Evolutionary conservation across 2,113 vertebrate species (phyloP), one percentile per base, ranked within the genome.

Genomic region (Spilogale gracilis): DNA sequence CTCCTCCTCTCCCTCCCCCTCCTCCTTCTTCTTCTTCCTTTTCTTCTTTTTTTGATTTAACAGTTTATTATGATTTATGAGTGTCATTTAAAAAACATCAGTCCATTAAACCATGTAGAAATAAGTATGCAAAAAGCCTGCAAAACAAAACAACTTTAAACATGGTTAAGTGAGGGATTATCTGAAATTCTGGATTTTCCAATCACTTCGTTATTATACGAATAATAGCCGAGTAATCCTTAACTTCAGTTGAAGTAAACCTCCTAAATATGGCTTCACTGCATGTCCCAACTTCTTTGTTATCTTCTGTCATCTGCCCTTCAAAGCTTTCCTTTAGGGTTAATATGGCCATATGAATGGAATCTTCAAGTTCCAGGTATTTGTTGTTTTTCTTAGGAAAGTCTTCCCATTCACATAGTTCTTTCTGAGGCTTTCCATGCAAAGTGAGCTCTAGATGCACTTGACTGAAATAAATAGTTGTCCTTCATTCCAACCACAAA

Each of bases 271-370:
- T 99, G 2, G 99, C 99, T 98, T 99, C 99, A 0, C 99, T 99
- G 98, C 99, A 99, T 98, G 99, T 99, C 91, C 99, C 99, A 97
- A 99, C 99, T 97, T 99, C 99, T 79, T 99, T 99, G 98, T 99
- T 99, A 97, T 99, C 99, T 98, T 99, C 99, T 84, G 99, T 99
- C 99, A 99, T 99, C 78, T 99, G 99, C 96, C 99, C 99, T 99
- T 99, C 67, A 98, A 99, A 99, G 97, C 99, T 99, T 98, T 99
- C 99, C 99, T 99, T 99, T 97, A 99, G 97, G 78, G 99, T 99
- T 98, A 99, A 98, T 98, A 99, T 99, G 97, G 99, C 99, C 97
- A 99, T 99, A 98, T 99, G 99, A 98, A 99, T 99, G 96, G 99
- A 99, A 98, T 99, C 99, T 98, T 99, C 99, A 97, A 99, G 99